phyloP scores from a whole-genome alignment of 2,888 invertebrate genomes.

The Ischnura elegans region DNA sequence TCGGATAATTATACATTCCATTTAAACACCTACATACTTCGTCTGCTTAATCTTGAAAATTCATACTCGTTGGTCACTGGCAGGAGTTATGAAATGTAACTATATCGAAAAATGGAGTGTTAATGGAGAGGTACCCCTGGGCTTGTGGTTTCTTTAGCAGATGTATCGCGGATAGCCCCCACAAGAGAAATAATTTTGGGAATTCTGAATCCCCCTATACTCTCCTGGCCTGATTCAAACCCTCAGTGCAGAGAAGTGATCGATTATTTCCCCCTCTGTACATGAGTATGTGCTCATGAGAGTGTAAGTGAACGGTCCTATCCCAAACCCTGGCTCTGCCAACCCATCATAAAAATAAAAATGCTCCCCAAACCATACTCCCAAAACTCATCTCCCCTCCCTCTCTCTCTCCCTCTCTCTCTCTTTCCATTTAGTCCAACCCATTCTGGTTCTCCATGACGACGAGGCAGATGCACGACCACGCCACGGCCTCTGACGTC shows the following conservation, averaged over 20 bases:
- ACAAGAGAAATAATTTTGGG: too few species aligned
- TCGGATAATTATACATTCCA: too few species aligned
- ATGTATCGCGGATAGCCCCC: too few species aligned
- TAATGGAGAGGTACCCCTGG: too few species aligned
- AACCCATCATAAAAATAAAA: neutral
- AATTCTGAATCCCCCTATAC: neutral
- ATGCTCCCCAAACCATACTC: neutral
- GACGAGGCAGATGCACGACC: slow-evolving; percentile 39
- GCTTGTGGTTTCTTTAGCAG: too few species aligned
- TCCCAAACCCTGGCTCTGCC: neutral
- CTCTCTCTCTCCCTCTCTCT: neutral
- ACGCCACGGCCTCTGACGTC: slow-evolving; percentile 59
- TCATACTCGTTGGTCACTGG: too few species aligned
- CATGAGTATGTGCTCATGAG: too few species aligned
- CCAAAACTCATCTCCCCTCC: neutral
- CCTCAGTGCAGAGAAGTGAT: neutral
- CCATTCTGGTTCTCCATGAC: neutral
- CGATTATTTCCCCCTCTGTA: neutral
- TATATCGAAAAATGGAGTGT: too few species aligned
- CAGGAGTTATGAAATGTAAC: too few species aligned
- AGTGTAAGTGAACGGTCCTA: too few species aligned
- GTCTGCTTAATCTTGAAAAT: too few species aligned
- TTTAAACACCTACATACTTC: too few species aligned
- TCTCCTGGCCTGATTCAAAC: neutral
- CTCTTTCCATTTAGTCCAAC: neutral